Evolutionary conservation across 1,140 invertebrate genomes (phyloP).

Genomic region (Helicoverpa zea): DNA sequence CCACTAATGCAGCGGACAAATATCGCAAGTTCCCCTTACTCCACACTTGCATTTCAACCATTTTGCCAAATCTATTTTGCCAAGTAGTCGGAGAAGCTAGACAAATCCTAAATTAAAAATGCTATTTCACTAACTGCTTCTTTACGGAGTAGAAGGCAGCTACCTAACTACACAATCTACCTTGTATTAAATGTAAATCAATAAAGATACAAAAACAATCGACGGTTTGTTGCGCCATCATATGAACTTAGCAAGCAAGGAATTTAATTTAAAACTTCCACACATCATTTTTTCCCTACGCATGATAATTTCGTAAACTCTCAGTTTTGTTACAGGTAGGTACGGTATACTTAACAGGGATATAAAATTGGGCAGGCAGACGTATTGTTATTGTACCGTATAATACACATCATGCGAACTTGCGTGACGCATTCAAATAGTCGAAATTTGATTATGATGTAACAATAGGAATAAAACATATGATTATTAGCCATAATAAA

Average conservation of each 20-base stretch:
- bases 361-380: slow-evolving; percentile 34
- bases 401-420: slow-evolving; percentile 48
- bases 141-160: background rate
- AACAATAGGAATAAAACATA: slow-evolving; percentile 46
- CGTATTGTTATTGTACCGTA: slow-evolving; percentile 31
- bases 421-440: slow-evolving; percentile 39
- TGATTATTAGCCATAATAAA: slow-evolving; percentile 46
- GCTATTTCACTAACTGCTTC: background rate
- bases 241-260: slow-evolving; percentile 12
- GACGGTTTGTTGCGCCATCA: slow-evolving; percentile 1
- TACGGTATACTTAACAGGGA: slow-evolving; percentile 24
- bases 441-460: slow-evolving; percentile 47
- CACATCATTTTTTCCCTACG: slow-evolving; percentile 21
- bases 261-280: slow-evolving; percentile 47
- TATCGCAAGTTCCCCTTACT: slow-evolving; percentile 72
- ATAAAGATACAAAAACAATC: slow-evolving; percentile 3
- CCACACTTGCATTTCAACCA: slow-evolving; percentile 51
- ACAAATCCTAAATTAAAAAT: slow-evolving; percentile 41
- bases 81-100: slow-evolving; percentile 40
- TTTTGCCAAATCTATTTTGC: slow-evolving; percentile 52
- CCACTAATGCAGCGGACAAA: slow-evolving; percentile 84
- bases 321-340: background rate
- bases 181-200: background rate
- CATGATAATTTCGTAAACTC: slow-evolving; percentile 27
- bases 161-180: background rate